Base-by-base conservation (phyloP, 2,113 vertebrate species). In the Galemys pyrenaicus region DNA sequence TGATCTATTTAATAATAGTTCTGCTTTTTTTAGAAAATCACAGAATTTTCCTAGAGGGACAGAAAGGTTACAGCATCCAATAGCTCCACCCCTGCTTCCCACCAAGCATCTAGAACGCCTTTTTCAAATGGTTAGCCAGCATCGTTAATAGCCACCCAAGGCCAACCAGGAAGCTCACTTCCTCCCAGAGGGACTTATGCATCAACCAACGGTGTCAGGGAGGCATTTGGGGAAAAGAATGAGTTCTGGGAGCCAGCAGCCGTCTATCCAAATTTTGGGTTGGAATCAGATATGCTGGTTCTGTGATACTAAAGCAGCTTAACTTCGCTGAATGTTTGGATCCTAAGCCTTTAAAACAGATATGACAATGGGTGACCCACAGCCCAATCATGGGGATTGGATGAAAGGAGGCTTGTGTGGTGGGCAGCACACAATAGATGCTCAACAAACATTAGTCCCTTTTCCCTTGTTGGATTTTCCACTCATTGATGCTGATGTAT, bases 1-100 rank as follows among this genome's bases (percentile, higher is more conserved):
- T 94, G 64, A 95, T 94, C 90, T 91, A 90, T 87, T 87, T 92
- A 94, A 96, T 77, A 94, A 96, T 85, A 89, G 87, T 84, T 94
- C n/a, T 32, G 37, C 78, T 90, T 64, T 79, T 95, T 94, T 94
- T 65, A 83, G 68, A 86, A 92, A 88, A 86, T 51, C 65, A 87
- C 26, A 94, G 62, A 93, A 77, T 94, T 91, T 95, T 93, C 37
- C 73, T 73, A 68, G 87, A 62, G 24, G 77, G 37, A 85, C 70
- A 44, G 9, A 87, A 89, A 13, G 35, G 49, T 84, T 44, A 68
- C 37, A 84, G 49, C 75, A 73, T 35, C 39, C 60, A 65, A 37
- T 62, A 30, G 78, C 54, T 41, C 71, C 64, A 32, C 13, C 26
- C 54, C 22, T 46, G 82, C 51, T 51, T 51, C 75, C 44, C 46